Conservation (phyloP, 1,140 invertebrate genomes). For the Cotesia vestalis region DNA sequence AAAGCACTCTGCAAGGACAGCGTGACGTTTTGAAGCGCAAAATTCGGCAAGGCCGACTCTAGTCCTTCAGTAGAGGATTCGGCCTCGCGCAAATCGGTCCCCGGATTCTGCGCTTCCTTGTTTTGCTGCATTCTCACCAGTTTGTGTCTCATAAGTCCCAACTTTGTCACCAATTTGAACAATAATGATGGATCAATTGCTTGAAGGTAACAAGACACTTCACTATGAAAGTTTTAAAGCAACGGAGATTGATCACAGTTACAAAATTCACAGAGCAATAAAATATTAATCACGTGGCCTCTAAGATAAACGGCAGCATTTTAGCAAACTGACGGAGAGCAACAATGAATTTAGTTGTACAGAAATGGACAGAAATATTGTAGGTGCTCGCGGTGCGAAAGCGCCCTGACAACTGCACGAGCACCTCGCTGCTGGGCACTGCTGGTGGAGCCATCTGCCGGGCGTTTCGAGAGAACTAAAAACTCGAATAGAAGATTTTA, state of each 20-base stretch:
- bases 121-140: constrained; percentile 50
- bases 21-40: constrained; percentile 66
- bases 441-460: constrained; percentile 66
- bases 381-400: constrained; percentile 60
- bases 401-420: constrained; percentile 63
- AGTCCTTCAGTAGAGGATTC: constrained; percentile 42
- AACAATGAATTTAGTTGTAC: constrained; percentile 1
- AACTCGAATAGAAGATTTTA: constrained; percentile 17
- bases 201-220: not conserved
- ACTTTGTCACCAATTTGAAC: constrained; percentile 12
- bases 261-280: not conserved
- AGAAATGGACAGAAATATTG: not conserved
- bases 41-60: constrained; percentile 50
- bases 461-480: constrained; percentile 50
- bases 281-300: not conserved
- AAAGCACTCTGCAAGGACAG: constrained; percentile 80
- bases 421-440: constrained; percentile 58
- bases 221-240: not conserved
- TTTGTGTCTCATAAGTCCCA: constrained; percentile 12
- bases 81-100: constrained; percentile 43
- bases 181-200: not conserved
- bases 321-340: too few species aligned
- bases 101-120: constrained; percentile 42
- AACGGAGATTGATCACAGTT: not conserved
- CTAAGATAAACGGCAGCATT: too few species aligned